Evolutionary conservation across 2,113 vertebrate genomes (phyloP).

Genomic region (Halichoerus grypus): DNA sequence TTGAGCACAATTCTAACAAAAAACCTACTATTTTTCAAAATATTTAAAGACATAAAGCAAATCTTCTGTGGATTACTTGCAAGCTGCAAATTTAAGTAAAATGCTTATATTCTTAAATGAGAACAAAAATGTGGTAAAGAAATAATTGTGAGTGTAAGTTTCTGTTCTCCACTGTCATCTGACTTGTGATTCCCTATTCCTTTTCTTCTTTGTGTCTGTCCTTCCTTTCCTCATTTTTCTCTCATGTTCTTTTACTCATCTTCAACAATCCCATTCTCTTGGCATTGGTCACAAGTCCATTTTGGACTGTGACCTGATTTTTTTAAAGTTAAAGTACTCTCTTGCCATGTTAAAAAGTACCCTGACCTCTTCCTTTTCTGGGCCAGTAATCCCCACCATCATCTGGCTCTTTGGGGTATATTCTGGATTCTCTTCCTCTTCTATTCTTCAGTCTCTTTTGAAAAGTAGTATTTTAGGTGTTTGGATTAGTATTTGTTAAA

Average conservation of each 20-base stretch:
- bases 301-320: conserved; percentile 87
- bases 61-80: conserved; percentile 80
- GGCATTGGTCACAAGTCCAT: conserved; percentile 87
- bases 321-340: conserved; percentile 87
- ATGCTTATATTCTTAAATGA: conserved; percentile 84
- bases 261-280: conserved; percentile 84
- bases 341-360: conserved; percentile 85
- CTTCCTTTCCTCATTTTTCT: conserved; percentile 83
- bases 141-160: conserved; percentile 79
- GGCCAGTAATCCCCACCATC: conserved; percentile 88
- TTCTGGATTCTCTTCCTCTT: conserved; percentile 89
- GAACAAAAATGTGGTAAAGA: conserved; percentile 82
- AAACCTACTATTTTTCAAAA: conserved; percentile 81
- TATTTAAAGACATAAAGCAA: conserved; percentile 82
- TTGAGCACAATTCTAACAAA: conserved; percentile 81
- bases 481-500: conserved; percentile 85
- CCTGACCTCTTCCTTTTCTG: conserved; percentile 86
- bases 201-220: conserved; percentile 87
- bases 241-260: conserved; percentile 87
- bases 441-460: conserved; percentile 86
- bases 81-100: conserved; percentile 86
- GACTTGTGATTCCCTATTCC: conserved; percentile 75
- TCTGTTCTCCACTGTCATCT: conserved; percentile 72
- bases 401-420: conserved; percentile 88
- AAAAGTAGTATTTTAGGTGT: conserved; percentile 87